Conservation (phyloP, 2,113 vertebrate genomes). For the Rhombomys opimus region DNA sequence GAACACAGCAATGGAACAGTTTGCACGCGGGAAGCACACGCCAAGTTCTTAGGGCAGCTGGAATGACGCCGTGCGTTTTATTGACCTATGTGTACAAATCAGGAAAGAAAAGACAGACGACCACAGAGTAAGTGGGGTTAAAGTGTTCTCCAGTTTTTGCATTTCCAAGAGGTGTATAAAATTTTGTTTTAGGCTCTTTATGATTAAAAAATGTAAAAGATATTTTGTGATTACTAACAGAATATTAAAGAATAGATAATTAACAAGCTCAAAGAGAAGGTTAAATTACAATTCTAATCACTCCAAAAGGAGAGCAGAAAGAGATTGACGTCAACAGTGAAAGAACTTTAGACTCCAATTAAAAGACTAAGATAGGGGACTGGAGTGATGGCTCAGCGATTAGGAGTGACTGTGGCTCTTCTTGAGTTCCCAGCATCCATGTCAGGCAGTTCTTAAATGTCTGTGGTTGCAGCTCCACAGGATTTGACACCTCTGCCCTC, state of each 20-base stretch:
- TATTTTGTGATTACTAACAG: neutral
- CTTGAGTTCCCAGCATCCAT: neutral
- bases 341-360: neutral
- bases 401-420: neutral
- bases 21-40: neutral
- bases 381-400: neutral
- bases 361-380: neutral
- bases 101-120: neutral
- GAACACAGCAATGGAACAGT: neutral
- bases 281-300: slow-evolving; percentile 1
- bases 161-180: neutral
- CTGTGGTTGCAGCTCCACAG: neutral
- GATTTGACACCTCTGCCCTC: neutral
- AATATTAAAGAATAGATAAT: slow-evolving; percentile 13
- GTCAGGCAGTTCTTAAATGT: neutral
- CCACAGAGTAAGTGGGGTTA: neutral
- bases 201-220: neutral
- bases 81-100: neutral
- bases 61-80: neutral
- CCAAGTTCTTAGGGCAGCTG: neutral
- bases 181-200: neutral
- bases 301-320: neutral
- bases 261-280: neutral
- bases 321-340: neutral
- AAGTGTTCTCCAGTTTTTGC: neutral